Percentiles rank a stretch among this genome's conserved stretches.
These are phyloP conservation scores for Tipula unca DNA, from an alignment of 2,888 invertebrate genomes.

Conservation along the genomic window DNA sequence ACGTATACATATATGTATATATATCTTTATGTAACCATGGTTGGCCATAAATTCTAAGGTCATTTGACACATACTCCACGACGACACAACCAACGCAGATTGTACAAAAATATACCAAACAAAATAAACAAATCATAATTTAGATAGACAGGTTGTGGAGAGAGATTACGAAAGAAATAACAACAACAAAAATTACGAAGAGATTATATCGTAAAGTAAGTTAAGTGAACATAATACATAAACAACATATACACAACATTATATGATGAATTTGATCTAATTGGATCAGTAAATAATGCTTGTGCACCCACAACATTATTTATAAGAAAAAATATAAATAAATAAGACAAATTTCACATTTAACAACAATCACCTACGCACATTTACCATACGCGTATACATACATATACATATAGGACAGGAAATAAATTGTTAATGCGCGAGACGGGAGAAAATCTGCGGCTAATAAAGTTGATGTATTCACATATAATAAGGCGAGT, in stretches of 20 bases:
- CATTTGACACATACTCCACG: background rate
- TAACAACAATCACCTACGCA: background rate
- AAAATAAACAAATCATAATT: background rate
- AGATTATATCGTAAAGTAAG: background rate
- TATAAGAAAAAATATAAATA: background rate
- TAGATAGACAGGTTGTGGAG: slow-evolving; percentile 8
- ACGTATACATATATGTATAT: too few relatives aligned
- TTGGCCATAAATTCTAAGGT: background rate
- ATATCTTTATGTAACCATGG: background rate
- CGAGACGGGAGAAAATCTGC: background rate
- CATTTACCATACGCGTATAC: background rate
- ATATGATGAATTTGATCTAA: slow-evolving; percentile 14
- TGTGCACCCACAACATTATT: background rate
- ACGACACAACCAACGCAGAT: background rate
- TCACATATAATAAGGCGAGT: too few relatives aligned
- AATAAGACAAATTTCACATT: slow-evolving; percentile 8
- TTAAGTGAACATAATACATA: background rate
- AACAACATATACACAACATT: background rate
- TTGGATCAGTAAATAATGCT: background rate
- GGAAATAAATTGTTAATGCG: background rate
- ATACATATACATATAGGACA: background rate
- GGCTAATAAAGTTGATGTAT: too few relatives aligned
- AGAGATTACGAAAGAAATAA: background rate
- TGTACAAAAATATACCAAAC: background rate
- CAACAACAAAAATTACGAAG: background rate